These are phyloP conservation scores for Drosophila azteca DNA, from an alignment of 1,140 invertebrate genomes.

Conservation along the genomic window DNA sequence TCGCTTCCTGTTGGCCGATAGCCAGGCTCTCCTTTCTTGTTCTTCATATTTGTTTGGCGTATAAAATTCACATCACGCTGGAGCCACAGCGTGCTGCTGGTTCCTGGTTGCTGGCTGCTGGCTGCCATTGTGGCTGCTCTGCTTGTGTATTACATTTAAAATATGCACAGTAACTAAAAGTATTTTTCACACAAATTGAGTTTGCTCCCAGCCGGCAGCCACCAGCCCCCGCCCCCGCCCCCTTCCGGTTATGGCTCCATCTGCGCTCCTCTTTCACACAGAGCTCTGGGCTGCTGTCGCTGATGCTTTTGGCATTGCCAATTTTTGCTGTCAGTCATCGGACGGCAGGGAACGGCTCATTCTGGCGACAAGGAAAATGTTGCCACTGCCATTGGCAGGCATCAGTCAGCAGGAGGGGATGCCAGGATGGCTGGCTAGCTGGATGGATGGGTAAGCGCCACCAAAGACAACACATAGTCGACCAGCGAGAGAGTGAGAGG, in stretches of 20 bases:
- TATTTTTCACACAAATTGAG: constrained; percentile 79
- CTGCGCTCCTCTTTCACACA: not conserved
- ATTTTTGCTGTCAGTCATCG: constrained; percentile 79
- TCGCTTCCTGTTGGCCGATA: not conserved
- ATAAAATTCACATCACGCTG: constrained; percentile 53
- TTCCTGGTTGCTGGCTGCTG: constrained; percentile 48
- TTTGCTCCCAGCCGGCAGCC: constrained; percentile 31
- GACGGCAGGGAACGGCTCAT: constrained; percentile 55
- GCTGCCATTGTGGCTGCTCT: constrained; percentile 36
- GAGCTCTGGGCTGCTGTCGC: constrained; percentile 19
- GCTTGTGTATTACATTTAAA: constrained; percentile 66
- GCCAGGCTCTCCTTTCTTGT: not conserved
- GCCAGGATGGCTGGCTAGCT: not conserved
- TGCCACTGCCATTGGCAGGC: constrained; percentile 51
- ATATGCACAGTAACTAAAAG: constrained; percentile 78
- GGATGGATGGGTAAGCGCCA: not conserved
- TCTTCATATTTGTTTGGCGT: constrained; percentile 26
- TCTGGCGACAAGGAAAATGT: constrained; percentile 75
- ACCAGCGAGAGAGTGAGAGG: not conserved
- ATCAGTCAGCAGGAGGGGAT: constrained; percentile 59
- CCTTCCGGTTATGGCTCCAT: too few relatives aligned
- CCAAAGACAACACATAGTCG: constrained; percentile 41
- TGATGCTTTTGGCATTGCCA: constrained; percentile 74
- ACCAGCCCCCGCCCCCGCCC: not conserved
- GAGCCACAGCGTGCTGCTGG: constrained; percentile 41